Percentiles rank a stretch among this genome's conserved stretches.
Evolutionary conservation across 2,888 invertebrate species (phyloP).

Genomic region (Apamea crenata): DNA sequence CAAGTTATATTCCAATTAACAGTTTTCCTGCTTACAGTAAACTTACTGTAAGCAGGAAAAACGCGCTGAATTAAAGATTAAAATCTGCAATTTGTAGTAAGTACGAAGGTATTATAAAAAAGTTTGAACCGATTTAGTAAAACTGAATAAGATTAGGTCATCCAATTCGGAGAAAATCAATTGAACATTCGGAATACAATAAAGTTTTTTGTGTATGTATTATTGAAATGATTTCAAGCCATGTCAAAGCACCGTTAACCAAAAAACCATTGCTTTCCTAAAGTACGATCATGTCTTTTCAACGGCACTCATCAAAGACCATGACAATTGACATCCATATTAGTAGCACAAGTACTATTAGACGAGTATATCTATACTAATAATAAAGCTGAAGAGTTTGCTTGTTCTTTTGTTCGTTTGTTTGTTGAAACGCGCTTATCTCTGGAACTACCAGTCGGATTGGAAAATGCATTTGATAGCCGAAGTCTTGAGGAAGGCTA

Average conservation of each 20-base stretch:
- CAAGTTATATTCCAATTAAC: no score
- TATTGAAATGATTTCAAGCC: conserved; percentile 24
- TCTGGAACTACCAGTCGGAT: not conserved
- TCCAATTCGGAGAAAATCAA: conserved; percentile 24
- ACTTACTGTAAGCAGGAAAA: not conserved
- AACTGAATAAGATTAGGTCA: conserved; percentile 26
- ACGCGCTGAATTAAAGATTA: not conserved
- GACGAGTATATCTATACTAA: not conserved
- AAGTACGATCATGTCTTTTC: not conserved
- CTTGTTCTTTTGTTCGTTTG: no score
- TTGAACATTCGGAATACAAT: conserved; percentile 26
- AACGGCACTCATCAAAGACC: not conserved
- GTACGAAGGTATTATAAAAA: conserved; percentile 4
- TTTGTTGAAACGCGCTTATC: not conserved
- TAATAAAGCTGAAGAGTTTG: not conserved
- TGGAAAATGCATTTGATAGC: no score
- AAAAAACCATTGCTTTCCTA: not conserved
- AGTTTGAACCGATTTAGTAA: conserved; percentile 10
- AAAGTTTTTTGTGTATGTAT: conserved; percentile 15
- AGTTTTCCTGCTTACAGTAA: no score
- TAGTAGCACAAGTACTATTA: conserved; percentile 35
- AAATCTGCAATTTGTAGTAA: not conserved
- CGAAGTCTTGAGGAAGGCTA: not conserved
- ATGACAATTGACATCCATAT: conserved; percentile 21
- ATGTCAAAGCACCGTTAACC: conserved; percentile 22